Percentiles rank a stretch among this genome's conserved stretches.
Evolutionary conservation across 2,113 vertebrate genomes (phyloP).

Genomic region (Xiphias gladius): DNA sequence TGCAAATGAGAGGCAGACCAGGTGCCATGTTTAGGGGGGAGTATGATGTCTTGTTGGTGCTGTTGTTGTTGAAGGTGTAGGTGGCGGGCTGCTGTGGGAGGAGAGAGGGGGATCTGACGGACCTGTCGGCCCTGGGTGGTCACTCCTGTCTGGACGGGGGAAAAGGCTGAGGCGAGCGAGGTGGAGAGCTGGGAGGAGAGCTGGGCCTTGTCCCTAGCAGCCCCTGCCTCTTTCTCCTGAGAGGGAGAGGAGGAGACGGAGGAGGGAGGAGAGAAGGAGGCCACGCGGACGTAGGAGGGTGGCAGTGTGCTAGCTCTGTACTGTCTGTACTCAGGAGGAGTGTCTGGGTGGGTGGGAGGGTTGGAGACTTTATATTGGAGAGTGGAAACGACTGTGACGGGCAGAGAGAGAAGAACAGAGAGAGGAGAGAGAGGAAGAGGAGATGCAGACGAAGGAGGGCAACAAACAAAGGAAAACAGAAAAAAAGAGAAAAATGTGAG

Average conservation of each 20-base stretch:
- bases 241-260: constrained; percentile 75
- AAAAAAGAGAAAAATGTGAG: constrained; percentile 85
- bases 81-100: constrained; percentile 80
- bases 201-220: constrained; percentile 83
- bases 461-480: constrained; percentile 83
- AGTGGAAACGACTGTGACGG: constrained; percentile 85
- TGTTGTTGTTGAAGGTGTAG: constrained; percentile 77
- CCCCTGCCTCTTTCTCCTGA: constrained; percentile 79
- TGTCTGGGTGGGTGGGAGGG: constrained; percentile 84
- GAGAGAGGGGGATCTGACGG: constrained; percentile 88
- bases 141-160: constrained; percentile 84
- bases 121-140: constrained; percentile 80
- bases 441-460: constrained; percentile 79
- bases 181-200: constrained; percentile 87
- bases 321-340: constrained; percentile 86
- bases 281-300: constrained; percentile 83
- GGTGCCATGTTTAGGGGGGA: constrained; percentile 84
- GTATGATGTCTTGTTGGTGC: constrained; percentile 74
- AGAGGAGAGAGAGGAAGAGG: constrained; percentile 51
- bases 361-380: constrained; percentile 88
- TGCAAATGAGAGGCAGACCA: constrained; percentile 85
- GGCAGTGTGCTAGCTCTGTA: constrained; percentile 83
- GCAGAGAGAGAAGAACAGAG: constrained; percentile 73
- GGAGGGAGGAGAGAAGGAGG: constrained; percentile 79
- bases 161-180: constrained; percentile 85